Conservation (phyloP, 2,113 vertebrate genomes). For the Muscicapa adusta region DNA sequence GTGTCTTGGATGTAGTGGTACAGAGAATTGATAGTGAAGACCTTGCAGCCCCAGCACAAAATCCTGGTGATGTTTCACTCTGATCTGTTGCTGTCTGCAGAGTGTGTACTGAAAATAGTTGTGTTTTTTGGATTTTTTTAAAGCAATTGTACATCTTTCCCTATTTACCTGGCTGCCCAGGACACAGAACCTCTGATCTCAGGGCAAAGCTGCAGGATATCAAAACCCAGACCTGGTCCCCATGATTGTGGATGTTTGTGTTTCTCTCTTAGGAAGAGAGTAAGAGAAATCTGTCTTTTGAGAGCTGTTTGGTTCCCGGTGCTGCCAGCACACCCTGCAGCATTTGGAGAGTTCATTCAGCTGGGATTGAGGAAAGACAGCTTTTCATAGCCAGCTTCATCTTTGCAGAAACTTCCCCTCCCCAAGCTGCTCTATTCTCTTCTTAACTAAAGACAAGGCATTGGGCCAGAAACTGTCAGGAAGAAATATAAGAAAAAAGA, state of each 20-base stretch:
- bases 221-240: background rate
- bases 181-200: background rate
- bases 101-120: background rate
- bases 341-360: background rate
- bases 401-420: background rate
- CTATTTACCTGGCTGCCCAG: rapidly evolving
- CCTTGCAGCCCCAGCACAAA: background rate
- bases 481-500: background rate
- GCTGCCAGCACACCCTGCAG: background rate
- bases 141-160: background rate
- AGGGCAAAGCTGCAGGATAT: background rate
- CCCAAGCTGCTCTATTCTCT: background rate
- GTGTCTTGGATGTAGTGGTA: rapidly evolving
- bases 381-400: background rate
- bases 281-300: background rate
- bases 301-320: background rate
- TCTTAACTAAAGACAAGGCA: background rate
- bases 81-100: background rate
- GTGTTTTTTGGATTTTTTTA: background rate
- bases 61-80: background rate
- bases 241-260: rapidly evolving
- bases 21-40: background rate
- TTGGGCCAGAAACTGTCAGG: background rate
- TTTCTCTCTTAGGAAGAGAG: background rate
- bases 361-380: background rate